Evolutionary conservation across 2,797 vertebrate genomes (phyloP).

Genomic region (Bradypodion pumilum): DNA sequence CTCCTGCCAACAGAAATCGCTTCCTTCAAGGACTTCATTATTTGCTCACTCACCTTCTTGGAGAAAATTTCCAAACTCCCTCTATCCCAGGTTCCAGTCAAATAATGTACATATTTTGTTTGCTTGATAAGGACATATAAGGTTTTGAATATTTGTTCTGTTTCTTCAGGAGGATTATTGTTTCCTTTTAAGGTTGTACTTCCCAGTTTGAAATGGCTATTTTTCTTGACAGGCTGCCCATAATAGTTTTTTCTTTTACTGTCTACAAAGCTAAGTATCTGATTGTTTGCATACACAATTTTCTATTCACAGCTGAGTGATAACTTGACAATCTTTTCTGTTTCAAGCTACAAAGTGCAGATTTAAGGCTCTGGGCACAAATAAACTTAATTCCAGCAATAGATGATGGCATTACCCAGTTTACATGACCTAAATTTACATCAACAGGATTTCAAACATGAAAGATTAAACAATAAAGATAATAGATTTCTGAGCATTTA

Average conservation of each 20-base stretch:
- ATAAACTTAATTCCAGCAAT: background rate
- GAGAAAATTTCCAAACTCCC: background rate
- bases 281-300: background rate
- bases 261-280: background rate
- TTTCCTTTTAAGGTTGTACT: constrained; percentile 47
- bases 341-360: background rate
- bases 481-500: background rate
- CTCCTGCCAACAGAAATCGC: background rate
- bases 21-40: background rate
- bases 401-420: too few species aligned
- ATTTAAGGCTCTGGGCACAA: background rate
- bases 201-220: constrained; percentile 46
- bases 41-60: background rate
- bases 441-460: too few species aligned
- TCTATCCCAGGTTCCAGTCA: background rate
- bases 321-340: too few species aligned
- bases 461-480: background rate
- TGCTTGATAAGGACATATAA: background rate
- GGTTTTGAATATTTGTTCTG: background rate
- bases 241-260: background rate
- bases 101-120: constrained; percentile 8
- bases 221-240: constrained; percentile 43
- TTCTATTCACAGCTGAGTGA: background rate
- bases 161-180: background rate
- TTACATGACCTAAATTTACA: too few species aligned